Base-by-base conservation (phyloP, 2,888 invertebrate species). In the Heteromyza rotundicornis region DNA sequence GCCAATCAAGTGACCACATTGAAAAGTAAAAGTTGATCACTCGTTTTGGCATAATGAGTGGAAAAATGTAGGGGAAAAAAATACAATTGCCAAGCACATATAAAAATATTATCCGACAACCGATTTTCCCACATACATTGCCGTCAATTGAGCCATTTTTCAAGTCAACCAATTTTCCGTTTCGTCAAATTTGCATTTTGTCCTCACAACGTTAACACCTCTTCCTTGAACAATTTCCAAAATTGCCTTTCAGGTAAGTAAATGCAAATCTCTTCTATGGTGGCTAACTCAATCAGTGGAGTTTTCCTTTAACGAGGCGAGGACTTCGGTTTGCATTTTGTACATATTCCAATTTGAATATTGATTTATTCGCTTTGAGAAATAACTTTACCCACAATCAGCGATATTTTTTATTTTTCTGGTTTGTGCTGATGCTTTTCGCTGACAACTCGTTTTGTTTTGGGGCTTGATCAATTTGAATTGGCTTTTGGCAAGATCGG, bases 121-220 rank as follows among this genome's bases (percentile, higher is more conserved):
- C 58, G 59, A 60, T 68, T 68, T 74, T 74, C 75, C 74, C 74
- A 74, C 74, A 74, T 74, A 71, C 69, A 75, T 52, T 52, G 52
- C 2, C 19, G 47, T 5, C 5, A 27, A 27, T 27, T 27, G 5
- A 27, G 27, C 5, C 27, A 27, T 73, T 73, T 58, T 68, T 50
- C 59, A 64, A 60, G 57, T 59, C 52, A n/a, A n/a, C n/a, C n/a
- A n/a, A n/a, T n/a, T n/a, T n/a, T n/a, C n/a, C n/a, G n/a, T n/a
- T n/a, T n/a, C n/a, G n/a, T n/a, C n/a, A n/a, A n/a, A n/a, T n/a
- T n/a, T n/a, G n/a, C n/a, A n/a, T n/a, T n/a, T n/a, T n/a, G n/a
- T n/a, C n/a, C n/a, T n/a, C n/a, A n/a, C n/a, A n/a, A n/a, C n/a
- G n/a, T n/a, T n/a, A n/a, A n/a, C n/a, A n/a, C n/a, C n/a, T n/a